These are phyloP conservation scores for Alca torda DNA, from an alignment of 2,797 vertebrate genomes.

Conservation along the genomic window DNA sequence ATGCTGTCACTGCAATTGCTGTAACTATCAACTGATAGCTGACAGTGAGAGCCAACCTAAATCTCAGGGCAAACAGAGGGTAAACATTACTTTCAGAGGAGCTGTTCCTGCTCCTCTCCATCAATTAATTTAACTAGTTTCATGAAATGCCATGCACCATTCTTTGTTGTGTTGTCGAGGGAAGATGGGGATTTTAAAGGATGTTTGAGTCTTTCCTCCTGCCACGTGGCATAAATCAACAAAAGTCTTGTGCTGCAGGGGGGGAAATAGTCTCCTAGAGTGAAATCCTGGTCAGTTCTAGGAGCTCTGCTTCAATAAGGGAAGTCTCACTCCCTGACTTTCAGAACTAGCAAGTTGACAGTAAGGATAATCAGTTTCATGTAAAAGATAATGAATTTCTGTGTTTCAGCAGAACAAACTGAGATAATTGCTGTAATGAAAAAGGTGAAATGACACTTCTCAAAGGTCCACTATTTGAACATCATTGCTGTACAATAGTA, in stretches of 20 bases:
- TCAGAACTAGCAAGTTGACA: not conserved
- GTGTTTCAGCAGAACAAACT: not conserved
- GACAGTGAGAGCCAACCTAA: not conserved
- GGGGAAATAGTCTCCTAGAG: not conserved
- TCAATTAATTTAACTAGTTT: not conserved
- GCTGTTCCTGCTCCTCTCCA: not conserved
- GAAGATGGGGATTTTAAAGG: not conserved
- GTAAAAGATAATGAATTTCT: not conserved
- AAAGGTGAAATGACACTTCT: not conserved
- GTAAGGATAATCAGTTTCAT: not conserved
- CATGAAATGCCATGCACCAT: not conserved
- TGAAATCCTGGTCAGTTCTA: not conserved
- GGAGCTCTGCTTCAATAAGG: not conserved
- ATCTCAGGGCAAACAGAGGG: not conserved
- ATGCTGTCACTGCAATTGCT: conserved; percentile 7
- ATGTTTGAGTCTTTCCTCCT: not conserved
- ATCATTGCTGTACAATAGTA: not conserved
- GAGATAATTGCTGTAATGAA: not conserved
- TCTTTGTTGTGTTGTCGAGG: not conserved
- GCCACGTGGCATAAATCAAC: not conserved
- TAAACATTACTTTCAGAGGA: not conserved
- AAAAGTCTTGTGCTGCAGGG: not conserved
- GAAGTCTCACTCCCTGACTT: not conserved
- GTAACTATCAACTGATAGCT: not conserved
- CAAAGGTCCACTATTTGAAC: not conserved